phyloP scores from a whole-genome alignment of 2,888 invertebrate species.

The Drosophila koepferae region DNA sequence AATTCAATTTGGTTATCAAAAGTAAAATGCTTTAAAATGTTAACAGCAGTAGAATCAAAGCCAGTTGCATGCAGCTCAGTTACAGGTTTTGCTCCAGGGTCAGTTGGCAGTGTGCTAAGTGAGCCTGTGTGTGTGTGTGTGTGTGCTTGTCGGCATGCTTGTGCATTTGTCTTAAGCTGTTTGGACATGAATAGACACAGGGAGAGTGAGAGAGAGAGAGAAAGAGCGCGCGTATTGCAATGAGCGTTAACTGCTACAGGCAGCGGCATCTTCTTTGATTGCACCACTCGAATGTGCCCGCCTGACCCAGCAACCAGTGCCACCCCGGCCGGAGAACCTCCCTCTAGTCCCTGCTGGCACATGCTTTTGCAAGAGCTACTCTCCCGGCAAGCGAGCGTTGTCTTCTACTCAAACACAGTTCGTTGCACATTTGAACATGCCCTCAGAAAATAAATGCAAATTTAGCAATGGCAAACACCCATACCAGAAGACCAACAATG shows the following conservation, averaged over 20 bases:
- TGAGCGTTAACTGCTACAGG: slow-evolving; percentile 40
- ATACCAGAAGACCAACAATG: slow-evolving; percentile 24
- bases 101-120: slow-evolving; percentile 35
- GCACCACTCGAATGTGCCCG: slow-evolving; percentile 39
- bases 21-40: slow-evolving; percentile 63
- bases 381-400: slow-evolving; percentile 48
- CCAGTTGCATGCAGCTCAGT: slow-evolving; percentile 40
- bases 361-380: slow-evolving; percentile 9
- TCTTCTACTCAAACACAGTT: slow-evolving; percentile 76
- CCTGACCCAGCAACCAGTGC: slow-evolving; percentile 3
- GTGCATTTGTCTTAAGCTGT: slow-evolving; percentile 66
- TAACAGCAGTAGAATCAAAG: slow-evolving; percentile 57
- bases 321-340: slow-evolving; percentile 6
- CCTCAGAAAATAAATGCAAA: slow-evolving; percentile 79
- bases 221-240: slow-evolving; percentile 12
- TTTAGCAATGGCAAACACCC: slow-evolving; percentile 66
- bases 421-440: slow-evolving; percentile 82
- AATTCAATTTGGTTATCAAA: slow-evolving; percentile 70
- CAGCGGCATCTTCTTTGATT: slow-evolving; percentile 72
- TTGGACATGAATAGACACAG: slow-evolving; percentile 42
- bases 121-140: slow-evolving; percentile 10
- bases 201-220: background rate
- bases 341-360: slow-evolving; percentile 5
- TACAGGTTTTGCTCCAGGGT: slow-evolving; percentile 71
- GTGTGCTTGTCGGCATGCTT: slow-evolving; percentile 26